phyloP scores from a whole-genome alignment of 1,140 invertebrate species.

The Drosophila miranda region DNA sequence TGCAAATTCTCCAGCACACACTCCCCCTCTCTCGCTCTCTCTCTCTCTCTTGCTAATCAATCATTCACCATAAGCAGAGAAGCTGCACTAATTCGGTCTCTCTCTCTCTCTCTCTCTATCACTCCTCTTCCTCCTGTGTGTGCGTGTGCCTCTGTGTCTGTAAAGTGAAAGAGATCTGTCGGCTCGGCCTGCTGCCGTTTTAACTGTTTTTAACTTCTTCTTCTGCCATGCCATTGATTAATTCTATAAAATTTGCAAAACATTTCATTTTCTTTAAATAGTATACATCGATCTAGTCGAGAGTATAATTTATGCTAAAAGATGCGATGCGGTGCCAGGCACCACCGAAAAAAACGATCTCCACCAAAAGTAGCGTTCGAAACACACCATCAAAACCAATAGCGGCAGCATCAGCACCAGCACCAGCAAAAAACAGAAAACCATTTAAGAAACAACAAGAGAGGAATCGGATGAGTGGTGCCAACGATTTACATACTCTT shows the following conservation, averaged over 20 bases:
- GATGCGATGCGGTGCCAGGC: conserved; percentile 71
- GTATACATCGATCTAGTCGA: conserved; percentile 28
- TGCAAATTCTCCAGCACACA: conserved; percentile 48
- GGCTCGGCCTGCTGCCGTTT: conserved; percentile 51
- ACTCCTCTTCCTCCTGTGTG: not conserved
- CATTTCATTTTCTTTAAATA: conserved; percentile 74
- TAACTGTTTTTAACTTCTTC: conserved; percentile 45
- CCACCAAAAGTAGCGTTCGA: conserved; percentile 60
- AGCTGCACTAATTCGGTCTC: conserved; percentile 48
- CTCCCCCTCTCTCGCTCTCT: too few relatives aligned
- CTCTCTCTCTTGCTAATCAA: conserved; percentile 35
- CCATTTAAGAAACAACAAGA: conserved; percentile 61
- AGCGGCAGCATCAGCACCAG: not conserved
- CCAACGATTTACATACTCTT: too few relatives aligned
- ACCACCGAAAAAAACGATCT: conserved; percentile 59
- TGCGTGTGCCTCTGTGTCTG: not conserved
- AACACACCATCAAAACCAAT: conserved; percentile 46
- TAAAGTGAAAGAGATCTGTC: conserved; percentile 60
- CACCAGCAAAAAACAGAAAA: conserved; percentile 28
- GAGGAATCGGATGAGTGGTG: conserved; percentile 16
- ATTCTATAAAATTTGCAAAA: conserved; percentile 67
- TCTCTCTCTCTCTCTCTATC: conserved; percentile 1
- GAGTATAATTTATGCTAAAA: conserved; percentile 76
- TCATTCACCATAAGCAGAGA: conserved; percentile 35
- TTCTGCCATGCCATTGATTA: conserved; percentile 43